Percentiles rank a stretch among this genome's conserved stretches.
Evolutionary conservation across 2,113 vertebrate species (phyloP).

Genomic region (Mesocricetus auratus): DNA sequence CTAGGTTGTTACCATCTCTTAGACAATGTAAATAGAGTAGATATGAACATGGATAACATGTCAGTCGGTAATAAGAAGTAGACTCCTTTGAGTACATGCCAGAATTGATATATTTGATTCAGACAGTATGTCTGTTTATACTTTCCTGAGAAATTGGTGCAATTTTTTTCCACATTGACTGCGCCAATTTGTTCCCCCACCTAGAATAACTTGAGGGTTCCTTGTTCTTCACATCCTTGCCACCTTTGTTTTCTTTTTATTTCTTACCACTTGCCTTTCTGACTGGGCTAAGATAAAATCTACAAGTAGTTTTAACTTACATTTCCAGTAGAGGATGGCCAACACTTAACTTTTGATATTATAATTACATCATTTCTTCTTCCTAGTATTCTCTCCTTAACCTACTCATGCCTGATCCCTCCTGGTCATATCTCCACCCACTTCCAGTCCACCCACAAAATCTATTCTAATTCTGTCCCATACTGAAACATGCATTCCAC

Average conservation of each 20-base stretch:
- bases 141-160: not conserved
- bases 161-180: not conserved
- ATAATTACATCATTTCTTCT: no score
- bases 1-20: no score
- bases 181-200: not conserved
- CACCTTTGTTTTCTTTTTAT: not conserved
- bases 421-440: no score
- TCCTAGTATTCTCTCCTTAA: no score
- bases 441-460: no score
- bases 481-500: no score
- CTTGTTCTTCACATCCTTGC: not conserved
- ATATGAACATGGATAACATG: not conserved
- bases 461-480: no score
- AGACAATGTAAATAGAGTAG: not conserved
- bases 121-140: not conserved
- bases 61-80: not conserved
- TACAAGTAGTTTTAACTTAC: not conserved
- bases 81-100: not conserved
- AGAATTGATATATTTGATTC: not conserved
- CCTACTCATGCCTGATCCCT: no score
- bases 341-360: no score
- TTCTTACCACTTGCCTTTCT: not conserved
- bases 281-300: not conserved
- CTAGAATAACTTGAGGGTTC: not conserved
- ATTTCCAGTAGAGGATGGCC: not conserved